Conservation (phyloP, 2,797 vertebrate genomes). For the Chloroceryle amazona region DNA sequence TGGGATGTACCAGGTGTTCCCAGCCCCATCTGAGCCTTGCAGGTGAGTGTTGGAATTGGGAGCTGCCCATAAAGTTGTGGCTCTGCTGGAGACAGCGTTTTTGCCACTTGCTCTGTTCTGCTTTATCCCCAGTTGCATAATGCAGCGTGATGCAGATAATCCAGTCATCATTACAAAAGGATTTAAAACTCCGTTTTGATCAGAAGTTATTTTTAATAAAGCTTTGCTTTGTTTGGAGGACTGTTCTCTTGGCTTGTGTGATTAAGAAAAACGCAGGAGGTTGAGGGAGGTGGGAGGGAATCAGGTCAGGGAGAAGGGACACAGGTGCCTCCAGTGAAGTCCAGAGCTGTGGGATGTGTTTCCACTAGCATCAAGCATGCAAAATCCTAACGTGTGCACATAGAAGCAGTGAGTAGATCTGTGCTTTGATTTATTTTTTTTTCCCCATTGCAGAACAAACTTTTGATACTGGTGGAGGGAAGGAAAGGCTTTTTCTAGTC, state of each 20-base stretch:
- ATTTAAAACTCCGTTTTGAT: constrained; percentile 50
- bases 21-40: not conserved
- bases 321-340: not conserved
- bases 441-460: not conserved
- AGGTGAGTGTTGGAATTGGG: not conserved
- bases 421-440: not conserved
- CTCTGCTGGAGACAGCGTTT: not conserved
- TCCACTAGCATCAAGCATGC: not conserved
- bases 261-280: not conserved
- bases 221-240: not conserved
- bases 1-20: not conserved
- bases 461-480: not conserved
- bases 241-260: not conserved
- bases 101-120: not conserved
- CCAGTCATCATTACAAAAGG: not conserved
- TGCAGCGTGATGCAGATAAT: not conserved
- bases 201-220: constrained; percentile 28
- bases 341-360: rapidly evolving
- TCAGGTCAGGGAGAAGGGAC: not conserved
- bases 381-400: not conserved
- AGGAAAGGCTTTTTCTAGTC: rapidly evolving
- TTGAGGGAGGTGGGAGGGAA: not conserved
- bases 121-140: constrained; percentile 42
- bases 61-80: not conserved
- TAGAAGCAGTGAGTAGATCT: not conserved